Conservation (phyloP, 2,113 vertebrate genomes). For the Seriola dumerili region DNA sequence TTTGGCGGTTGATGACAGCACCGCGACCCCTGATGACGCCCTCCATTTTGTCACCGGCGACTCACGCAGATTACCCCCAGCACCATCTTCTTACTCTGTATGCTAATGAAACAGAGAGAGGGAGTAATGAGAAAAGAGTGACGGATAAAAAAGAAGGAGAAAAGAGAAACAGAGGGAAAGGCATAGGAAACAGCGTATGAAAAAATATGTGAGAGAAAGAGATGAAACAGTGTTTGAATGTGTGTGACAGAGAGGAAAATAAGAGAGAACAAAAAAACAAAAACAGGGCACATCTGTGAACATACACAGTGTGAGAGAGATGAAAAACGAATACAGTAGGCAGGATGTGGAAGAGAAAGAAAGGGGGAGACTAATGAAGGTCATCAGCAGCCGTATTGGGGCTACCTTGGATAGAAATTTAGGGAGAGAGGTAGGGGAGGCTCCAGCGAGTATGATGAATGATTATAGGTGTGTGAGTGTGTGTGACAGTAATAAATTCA, state of each 20-base stretch:
- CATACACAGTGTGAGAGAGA: conserved; percentile 37
- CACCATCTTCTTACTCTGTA: conserved; percentile 85
- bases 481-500: conserved; percentile 77
- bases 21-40: conserved; percentile 78
- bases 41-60: conserved; percentile 83
- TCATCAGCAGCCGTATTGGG: conserved; percentile 73
- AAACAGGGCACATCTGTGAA: conserved; percentile 39
- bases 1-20: conserved; percentile 71
- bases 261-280: conserved; percentile 30
- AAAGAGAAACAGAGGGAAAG: conserved; percentile 24
- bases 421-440: conserved; percentile 62
- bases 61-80: conserved; percentile 77
- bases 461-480: conserved; percentile 71
- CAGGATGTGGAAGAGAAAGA: conserved; percentile 36
- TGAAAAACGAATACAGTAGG: conserved; percentile 51
- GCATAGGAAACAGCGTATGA: conserved; percentile 25
- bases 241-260: conserved; percentile 29
- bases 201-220: conserved; percentile 15
- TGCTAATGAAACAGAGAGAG: conserved; percentile 81
- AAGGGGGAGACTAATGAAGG: conserved; percentile 76
- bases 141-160: conserved; percentile 50
- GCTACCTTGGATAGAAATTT: conserved; percentile 71
- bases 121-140: conserved; percentile 76
- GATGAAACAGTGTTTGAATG: conserved; percentile 52
- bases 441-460: conserved; percentile 70